phyloP scores from a whole-genome alignment of 2,888 invertebrate species.

The Xylota segnis region DNA sequence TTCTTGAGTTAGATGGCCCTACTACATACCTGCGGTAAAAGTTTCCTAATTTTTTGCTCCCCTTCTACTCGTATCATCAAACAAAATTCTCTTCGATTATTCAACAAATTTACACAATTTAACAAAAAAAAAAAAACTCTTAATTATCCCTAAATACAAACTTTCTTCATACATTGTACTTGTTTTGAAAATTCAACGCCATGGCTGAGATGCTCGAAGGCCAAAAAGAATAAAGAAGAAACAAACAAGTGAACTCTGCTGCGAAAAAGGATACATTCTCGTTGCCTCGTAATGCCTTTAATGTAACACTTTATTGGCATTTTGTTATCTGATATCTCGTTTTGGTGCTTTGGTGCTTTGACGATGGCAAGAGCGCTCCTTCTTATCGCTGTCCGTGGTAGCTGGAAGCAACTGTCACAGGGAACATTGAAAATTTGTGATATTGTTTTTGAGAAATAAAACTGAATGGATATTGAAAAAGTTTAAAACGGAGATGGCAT shows the following conservation, averaged over 20 bases:
- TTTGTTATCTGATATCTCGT: conserved; percentile 46
- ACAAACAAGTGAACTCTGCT: background rate
- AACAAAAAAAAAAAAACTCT: background rate
- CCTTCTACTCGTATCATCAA: too few relatives aligned
- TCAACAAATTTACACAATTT: too few relatives aligned
- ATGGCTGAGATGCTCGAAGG: background rate
- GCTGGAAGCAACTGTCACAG: conserved; percentile 31
- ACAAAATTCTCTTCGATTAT: too few relatives aligned
- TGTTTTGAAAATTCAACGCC: background rate
- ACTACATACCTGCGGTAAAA: too few relatives aligned
- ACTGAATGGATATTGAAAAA: conserved; percentile 51
- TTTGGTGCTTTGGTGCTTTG: conserved; percentile 5
- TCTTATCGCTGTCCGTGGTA: conserved; percentile 7
- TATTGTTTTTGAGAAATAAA: conserved; percentile 52
- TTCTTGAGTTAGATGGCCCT: too few relatives aligned
- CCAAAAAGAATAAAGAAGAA: background rate
- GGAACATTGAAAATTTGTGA: conserved; percentile 45
- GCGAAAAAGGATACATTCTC: conserved; percentile 40
- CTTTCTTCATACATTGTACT: background rate
- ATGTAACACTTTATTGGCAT: conserved; percentile 60
- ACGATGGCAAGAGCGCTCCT: background rate
- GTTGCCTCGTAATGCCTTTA: conserved; percentile 47
- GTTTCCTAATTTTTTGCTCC: too few relatives aligned
- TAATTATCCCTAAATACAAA: background rate
- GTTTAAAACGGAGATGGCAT: conserved; percentile 36